These are phyloP conservation scores for Drosophila subobscura DNA, from an alignment of 1,140 invertebrate genomes.

Conservation along the genomic window DNA sequence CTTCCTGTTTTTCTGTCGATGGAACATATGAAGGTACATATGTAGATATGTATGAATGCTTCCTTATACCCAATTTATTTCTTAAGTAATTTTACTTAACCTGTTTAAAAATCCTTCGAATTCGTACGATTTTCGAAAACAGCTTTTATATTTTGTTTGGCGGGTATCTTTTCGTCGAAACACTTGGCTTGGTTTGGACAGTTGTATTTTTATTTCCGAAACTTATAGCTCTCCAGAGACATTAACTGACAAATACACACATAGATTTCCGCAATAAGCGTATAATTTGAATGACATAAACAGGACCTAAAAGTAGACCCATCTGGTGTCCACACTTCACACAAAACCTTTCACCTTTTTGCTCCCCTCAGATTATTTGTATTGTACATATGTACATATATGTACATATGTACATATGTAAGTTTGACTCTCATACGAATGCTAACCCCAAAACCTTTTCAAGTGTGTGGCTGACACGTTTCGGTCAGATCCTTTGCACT, in stretches of 20 bases:
- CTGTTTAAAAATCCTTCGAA: too few relatives aligned
- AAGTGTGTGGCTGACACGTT: slow-evolving; percentile 30
- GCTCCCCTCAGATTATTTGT: background rate
- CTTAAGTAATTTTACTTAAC: too few relatives aligned
- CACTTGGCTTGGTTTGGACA: too few relatives aligned
- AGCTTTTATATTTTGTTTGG: too few relatives aligned
- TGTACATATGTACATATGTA: too few relatives aligned
- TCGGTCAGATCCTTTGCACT: background rate
- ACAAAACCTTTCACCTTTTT: slow-evolving; percentile 19
- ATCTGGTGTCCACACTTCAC: slow-evolving; percentile 42
- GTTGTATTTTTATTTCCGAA: too few relatives aligned
- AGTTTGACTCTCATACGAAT: slow-evolving; percentile 8
- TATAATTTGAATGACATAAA: slow-evolving; percentile 44
- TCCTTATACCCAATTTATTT: too few relatives aligned
- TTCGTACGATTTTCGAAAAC: too few relatives aligned
- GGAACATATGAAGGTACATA: too few relatives aligned
- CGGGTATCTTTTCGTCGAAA: slow-evolving; percentile 2
- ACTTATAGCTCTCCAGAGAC: too few relatives aligned
- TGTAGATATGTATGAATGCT: too few relatives aligned
- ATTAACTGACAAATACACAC: background rate
- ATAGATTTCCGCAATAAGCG: slow-evolving; percentile 42
- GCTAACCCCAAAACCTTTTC: slow-evolving; percentile 33
- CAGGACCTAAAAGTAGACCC: slow-evolving; percentile 40
- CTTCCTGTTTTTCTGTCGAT: too few relatives aligned
- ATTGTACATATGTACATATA: slow-evolving; percentile 16